Evolutionary conservation across 2,888 invertebrate genomes (phyloP), one percentile per base, ranked within the genome.

Genomic region (Drosophila borealis): DNA sequence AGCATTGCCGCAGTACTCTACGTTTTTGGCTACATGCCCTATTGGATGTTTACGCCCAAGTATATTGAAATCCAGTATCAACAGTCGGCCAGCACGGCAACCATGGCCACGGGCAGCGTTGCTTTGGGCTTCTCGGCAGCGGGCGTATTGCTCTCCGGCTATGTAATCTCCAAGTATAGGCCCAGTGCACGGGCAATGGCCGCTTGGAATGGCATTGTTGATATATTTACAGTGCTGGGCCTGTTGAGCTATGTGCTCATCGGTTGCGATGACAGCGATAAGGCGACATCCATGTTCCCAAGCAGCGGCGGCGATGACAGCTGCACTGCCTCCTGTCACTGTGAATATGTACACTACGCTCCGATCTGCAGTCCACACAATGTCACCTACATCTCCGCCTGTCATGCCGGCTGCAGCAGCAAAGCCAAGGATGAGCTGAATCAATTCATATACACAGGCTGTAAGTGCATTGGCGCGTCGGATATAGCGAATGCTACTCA

Each of bases 1-100:
- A 95, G 95, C 67, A 91, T 96, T 0, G 95, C 96, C 0, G 94
- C 95, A 6, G 94, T 96, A 1, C 95, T 95, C 72, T 96, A 95
- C 84, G 94, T 95, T 62, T 93, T 95, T 78, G 95, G 95, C 4
- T 95, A 95, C 89, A 94, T 94, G 93, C 96, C 96, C 0, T 96
- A 95, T 85, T 96, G 96, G 94, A 96, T 96, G 51, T 97, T 96
- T 88, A 94, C 96, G 90, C 96, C 96, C 0, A 97, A 97, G 90
- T 96, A 96, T 87, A 95, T 97, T 66, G 96, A 97, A 92, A 96
- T 95, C 0, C 96, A 96, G 91, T 97, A 96, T 92, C 94, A 94
- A 59, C 95, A 95, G 78, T 95, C 96, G 0, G 96, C 96, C 0
- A 95, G 96, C 0, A 94, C 94, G 13, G 78, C 74, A 13, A 96